These are phyloP conservation scores for Candidula unifasciata DNA, from an alignment of 2,888 invertebrate species.

Conservation along the genomic window DNA sequence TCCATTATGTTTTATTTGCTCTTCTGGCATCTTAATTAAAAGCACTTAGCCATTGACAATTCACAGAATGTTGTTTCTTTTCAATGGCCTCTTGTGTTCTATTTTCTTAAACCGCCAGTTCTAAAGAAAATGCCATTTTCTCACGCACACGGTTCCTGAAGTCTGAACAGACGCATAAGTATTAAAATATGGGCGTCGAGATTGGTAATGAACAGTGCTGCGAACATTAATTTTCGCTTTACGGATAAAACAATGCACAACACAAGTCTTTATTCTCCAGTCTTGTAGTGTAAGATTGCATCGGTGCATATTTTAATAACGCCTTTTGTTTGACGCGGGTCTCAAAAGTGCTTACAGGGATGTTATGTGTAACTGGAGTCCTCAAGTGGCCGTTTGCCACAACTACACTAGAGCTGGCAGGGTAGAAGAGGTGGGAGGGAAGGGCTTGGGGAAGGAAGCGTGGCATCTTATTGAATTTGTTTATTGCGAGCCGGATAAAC, in stretches of 20 bases:
- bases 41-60: conserved; percentile 29
- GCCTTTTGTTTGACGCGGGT: conserved; percentile 11
- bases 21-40: conserved; percentile 26
- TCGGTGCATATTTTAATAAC: conserved; percentile 38
- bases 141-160: conserved; percentile 21
- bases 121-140: conserved; percentile 33
- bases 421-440: neutral
- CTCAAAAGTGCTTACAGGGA: conserved; percentile 20
- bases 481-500: neutral
- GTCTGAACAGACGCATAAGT: neutral
- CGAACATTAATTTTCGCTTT: conserved; percentile 45
- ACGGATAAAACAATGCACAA: conserved; percentile 19
- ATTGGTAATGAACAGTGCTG: neutral
- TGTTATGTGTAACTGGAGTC: neutral
- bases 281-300: conserved; percentile 43
- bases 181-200: neutral
- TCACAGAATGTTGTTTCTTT: neutral
- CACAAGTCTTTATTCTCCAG: conserved; percentile 33
- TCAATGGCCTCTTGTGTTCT: conserved; percentile 17
- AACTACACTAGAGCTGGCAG: neutral
- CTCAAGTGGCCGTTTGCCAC: neutral
- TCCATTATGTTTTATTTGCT: neutral
- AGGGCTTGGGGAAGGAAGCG: neutral
- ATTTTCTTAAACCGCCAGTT: conserved; percentile 31
- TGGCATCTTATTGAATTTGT: conserved; percentile 10